Evolutionary conservation across 2,113 vertebrate species (phyloP).

Genomic region (western clawed frog (Xenopus tropicalis)): UCB_Xtro_10.0 CM004450.2:119344501-119345000

Average conservation of each 20-base stretch:
- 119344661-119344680: slow-evolving; percentile 68
- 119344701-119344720: slow-evolving; percentile 55
- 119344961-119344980: slow-evolving; percentile 1
- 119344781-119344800: slow-evolving; percentile 86
- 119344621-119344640: background rate
- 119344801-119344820: slow-evolving; percentile 84
- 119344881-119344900: slow-evolving; percentile 70
- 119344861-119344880: slow-evolving; percentile 80
- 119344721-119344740: slow-evolving; percentile 45
- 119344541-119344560: no score
- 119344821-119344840: slow-evolving; percentile 84
- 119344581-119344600: slow-evolving; percentile 31
- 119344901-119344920: slow-evolving; percentile 73
- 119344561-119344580: background rate
- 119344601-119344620: slow-evolving; percentile 32
- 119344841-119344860: slow-evolving; percentile 75
- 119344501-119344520: no score
- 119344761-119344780: slow-evolving; percentile 82
- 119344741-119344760: slow-evolving; percentile 75
- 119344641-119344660: slow-evolving; percentile 45
- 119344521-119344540: no score
- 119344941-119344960: slow-evolving; percentile 47
- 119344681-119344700: slow-evolving; percentile 68
- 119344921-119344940: slow-evolving; percentile 76
- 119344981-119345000: background rate